Evolutionary conservation across 2,113 vertebrate species (phyloP).

Genomic region (Haliaeetus leucogaster): DNA sequence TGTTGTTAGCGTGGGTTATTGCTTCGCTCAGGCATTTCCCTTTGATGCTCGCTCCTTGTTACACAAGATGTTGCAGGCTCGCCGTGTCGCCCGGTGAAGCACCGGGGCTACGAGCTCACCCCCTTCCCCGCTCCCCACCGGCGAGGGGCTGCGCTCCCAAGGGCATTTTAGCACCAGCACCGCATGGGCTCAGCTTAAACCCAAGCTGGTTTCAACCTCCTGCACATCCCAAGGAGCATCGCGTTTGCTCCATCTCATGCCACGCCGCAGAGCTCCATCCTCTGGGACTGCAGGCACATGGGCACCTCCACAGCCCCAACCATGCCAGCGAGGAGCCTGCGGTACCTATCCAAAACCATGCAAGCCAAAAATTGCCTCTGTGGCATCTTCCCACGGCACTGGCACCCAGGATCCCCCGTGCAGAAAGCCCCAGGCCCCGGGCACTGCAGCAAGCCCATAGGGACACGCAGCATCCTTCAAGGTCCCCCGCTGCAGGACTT

Average conservation of each 20-base stretch:
- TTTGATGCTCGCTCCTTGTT: slow-evolving; percentile 51
- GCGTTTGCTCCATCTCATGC: accelerated
- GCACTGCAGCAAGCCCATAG: not conserved
- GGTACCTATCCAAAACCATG: not conserved
- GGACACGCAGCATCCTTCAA: not conserved
- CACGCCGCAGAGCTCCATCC: not conserved
- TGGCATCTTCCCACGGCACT: not conserved
- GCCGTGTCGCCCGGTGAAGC: not conserved
- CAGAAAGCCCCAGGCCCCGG: not conserved
- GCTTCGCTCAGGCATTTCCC: slow-evolving; percentile 53
- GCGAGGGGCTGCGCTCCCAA: not conserved
- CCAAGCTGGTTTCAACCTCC: not conserved
- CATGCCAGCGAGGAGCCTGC: accelerated
- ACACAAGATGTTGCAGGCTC: slow-evolving; percentile 28
- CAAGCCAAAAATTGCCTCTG: not conserved
- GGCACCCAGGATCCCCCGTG: accelerated
- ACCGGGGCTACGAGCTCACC: not conserved
- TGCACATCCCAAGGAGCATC: accelerated
- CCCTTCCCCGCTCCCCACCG: not conserved
- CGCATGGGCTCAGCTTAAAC: not conserved
- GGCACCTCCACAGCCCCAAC: accelerated
- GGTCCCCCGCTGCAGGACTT: not conserved
- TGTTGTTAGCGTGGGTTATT: slow-evolving; percentile 31
- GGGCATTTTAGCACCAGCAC: not conserved
- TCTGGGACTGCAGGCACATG: not conserved